These are phyloP conservation scores for Muntiacus reevesi DNA, from an alignment of 2,113 vertebrate species.

Conservation along the genomic window DNA sequence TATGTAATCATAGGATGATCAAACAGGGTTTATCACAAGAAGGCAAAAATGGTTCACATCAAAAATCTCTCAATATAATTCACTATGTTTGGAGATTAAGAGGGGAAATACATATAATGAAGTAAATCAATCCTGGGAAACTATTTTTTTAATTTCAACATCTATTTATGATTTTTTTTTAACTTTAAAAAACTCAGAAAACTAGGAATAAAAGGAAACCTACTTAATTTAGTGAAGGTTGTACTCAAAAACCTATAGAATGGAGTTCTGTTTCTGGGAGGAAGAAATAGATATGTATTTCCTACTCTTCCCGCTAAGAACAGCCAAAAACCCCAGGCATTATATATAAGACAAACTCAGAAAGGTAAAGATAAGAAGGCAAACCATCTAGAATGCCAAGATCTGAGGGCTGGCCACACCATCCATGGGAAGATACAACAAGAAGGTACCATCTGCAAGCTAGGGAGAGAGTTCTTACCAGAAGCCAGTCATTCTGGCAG, in stretches of 20 bases:
- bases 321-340: background rate
- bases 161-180: background rate
- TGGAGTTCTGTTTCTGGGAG: background rate
- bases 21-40: background rate
- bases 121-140: constrained; percentile 3
- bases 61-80: background rate
- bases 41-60: background rate
- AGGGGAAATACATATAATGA: background rate
- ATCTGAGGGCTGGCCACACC: background rate
- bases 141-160: background rate
- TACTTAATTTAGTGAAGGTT: background rate
- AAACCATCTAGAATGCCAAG: background rate
- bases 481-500: background rate
- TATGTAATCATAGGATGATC: background rate
- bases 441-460: background rate
- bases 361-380: background rate
- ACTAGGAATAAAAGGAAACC: background rate
- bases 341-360: background rate
- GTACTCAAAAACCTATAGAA: background rate
- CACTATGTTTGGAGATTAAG: background rate
- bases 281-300: background rate
- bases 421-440: background rate
- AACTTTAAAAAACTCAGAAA: background rate
- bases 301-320: background rate
- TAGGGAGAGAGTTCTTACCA: background rate